phyloP scores from a whole-genome alignment of 1,140 invertebrate genomes.

The Sycophaga agraensis region DNA sequence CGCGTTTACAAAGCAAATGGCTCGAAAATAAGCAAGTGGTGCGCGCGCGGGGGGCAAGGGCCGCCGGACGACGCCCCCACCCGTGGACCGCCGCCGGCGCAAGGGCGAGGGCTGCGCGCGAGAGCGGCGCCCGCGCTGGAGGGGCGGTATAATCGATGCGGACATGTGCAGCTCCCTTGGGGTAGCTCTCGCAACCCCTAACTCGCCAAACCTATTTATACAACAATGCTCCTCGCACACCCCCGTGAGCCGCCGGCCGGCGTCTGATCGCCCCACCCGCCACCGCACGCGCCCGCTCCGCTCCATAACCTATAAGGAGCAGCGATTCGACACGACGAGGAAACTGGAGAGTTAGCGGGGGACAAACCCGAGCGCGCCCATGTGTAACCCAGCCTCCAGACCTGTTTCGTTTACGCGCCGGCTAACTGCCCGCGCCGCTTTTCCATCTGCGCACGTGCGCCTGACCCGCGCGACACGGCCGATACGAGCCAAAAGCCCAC shows the following conservation, averaged over 20 bases:
- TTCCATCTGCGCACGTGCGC: no score
- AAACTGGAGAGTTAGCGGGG: background rate
- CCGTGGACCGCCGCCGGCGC: constrained; percentile 16
- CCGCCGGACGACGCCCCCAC: background rate
- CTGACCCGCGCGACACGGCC: no score
- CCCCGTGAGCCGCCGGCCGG: constrained; percentile 57
- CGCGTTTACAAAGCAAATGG: constrained; percentile 59
- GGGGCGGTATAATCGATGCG: constrained; percentile 59
- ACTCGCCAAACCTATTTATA: constrained; percentile 61
- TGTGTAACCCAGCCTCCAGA: no score
- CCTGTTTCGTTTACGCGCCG: no score
- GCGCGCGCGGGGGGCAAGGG: constrained; percentile 32
- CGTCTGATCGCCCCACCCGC: no score
- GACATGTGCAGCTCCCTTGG: constrained; percentile 59
- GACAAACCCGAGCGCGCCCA: no score
- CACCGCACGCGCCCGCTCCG: constrained; percentile 35
- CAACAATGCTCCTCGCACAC: constrained; percentile 57
- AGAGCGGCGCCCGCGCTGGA: constrained; percentile 32
- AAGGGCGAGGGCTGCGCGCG: constrained; percentile 27
- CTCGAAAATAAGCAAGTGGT: constrained; percentile 55
- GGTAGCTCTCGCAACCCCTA: constrained; percentile 55
- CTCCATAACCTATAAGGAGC: constrained; percentile 37
- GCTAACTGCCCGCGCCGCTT: no score
- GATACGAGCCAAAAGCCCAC: no score
- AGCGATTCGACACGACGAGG: background rate